Evolutionary conservation across 1,140 invertebrate genomes (phyloP), one percentile per base, ranked within the genome.

Genomic region (Cherax destructor): DNA sequence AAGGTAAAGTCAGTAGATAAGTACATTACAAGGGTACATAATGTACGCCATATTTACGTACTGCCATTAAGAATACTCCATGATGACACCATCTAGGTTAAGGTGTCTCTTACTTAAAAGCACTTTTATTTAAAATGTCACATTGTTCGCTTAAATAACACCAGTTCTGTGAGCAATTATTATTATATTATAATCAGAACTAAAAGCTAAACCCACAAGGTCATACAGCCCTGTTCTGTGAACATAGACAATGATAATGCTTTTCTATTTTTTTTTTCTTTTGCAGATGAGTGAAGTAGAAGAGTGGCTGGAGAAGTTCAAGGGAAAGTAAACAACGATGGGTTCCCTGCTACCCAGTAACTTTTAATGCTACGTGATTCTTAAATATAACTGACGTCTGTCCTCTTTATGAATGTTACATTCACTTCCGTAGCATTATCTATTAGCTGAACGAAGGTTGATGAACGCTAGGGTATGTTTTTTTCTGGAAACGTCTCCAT

Each of bases 261-360:
- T 52, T 49, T 47, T 18, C 2, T 6, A 7, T n/a, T 21, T 78
- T 24, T 30, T 77, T 50, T 21, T 61, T 65, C 50, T 47, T 61
- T 87, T 80, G 11, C 86, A 87, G 86, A 76, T 87, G 24, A 3
- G 18, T 5, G 86, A 80, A 24, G 86, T 87, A n/a, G 86, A 87
- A 49, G 76, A 56, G 4, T 87, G 86, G 86, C 56, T 87, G 30
- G 5, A 87, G 76, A 77, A 87, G 3, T 79, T 65, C 76, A 87
- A 87, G 30, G 86, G 86, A 65, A n/a, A 79, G 18, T 87, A 87
- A 47, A 18, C 5, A 87, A 30, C 3, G 13, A 65, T 65, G 5
- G 2, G 21, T 7, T 5, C n/a, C 11, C 7, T 24, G 7, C n/a
- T 5, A 1, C 6, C 24, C 6, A n/a, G n/a, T n/a, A n/a, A n/a